These are phyloP conservation scores for Poecile atricapillus DNA, from an alignment of 2,113 vertebrate genomes.

Conservation along the genomic window DNA sequence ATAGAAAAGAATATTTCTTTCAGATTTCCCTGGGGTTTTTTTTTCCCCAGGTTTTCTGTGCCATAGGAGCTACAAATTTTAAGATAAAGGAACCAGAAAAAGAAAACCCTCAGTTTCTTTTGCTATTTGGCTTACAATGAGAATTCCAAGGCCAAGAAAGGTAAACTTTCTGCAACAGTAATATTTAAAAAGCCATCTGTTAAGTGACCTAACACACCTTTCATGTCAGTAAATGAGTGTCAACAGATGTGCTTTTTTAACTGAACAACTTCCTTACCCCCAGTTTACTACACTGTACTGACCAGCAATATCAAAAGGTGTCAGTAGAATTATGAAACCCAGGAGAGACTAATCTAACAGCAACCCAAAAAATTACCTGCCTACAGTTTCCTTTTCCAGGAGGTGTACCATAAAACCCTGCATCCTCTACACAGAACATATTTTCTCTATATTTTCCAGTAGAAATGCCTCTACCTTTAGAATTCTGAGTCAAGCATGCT, in stretches of 20 bases:
- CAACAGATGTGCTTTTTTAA: not conserved
- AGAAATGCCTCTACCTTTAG: not conserved
- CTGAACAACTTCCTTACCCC: not conserved
- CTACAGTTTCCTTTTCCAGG: not conserved
- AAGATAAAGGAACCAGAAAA: not conserved
- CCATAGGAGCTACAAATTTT: not conserved
- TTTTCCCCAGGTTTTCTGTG: not conserved
- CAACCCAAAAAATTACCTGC: not conserved
- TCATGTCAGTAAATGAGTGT: not conserved
- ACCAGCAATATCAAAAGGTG: conserved; percentile 18
- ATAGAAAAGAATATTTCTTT: not conserved
- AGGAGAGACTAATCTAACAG: not conserved
- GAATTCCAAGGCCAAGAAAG: not conserved
- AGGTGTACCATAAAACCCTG: not conserved
- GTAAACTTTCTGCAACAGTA: not conserved
- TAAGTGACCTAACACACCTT: not conserved
- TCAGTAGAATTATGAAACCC: conserved; percentile 21
- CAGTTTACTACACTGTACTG: not conserved
- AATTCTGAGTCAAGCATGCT: not conserved
- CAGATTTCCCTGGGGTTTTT: not conserved
- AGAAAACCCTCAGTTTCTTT: not conserved
- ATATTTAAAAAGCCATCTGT: conserved; percentile 13
- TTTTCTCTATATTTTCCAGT: not conserved
- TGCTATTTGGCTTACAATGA: not conserved
- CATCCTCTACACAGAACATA: not conserved